These are phyloP conservation scores for Macrosteles quadrilineatus DNA, from an alignment of 1,140 invertebrate genomes.

Conservation along the genomic window DNA sequence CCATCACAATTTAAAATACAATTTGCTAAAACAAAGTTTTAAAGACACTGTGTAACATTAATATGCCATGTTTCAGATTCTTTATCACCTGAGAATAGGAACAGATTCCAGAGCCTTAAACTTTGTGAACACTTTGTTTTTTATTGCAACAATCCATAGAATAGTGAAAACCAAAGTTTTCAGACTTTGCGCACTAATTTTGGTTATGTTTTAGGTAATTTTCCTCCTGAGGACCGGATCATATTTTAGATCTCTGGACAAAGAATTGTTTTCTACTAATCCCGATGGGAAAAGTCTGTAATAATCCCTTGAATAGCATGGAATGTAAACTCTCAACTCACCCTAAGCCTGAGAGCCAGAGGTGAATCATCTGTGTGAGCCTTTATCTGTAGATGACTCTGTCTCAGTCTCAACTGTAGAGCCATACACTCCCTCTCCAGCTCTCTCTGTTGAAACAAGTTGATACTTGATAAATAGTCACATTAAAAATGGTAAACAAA, in stretches of 20 bases:
- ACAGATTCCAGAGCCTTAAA: no score
- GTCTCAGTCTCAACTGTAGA: conserved; percentile 38
- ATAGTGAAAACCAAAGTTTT: not conserved
- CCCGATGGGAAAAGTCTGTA: not conserved
- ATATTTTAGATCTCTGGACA: not conserved
- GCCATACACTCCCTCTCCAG: conserved; percentile 48
- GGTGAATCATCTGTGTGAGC: conserved; percentile 1
- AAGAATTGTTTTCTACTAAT: not conserved
- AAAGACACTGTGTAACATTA: no score
- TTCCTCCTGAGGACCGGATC: not conserved
- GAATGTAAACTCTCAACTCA: no score
- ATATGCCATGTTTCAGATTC: no score
- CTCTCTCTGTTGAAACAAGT: no score
- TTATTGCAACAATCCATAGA: no score
- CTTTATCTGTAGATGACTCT: not conserved
- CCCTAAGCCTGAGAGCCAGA: not conserved
- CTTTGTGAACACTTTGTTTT: no score
- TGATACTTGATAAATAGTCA: no score
- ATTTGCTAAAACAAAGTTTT: no score
- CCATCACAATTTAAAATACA: no score
- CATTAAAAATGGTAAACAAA: no score
- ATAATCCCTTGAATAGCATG: not conserved
- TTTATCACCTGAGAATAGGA: no score
- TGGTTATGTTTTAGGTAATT: not conserved
- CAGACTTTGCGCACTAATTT: not conserved